phyloP scores from a whole-genome alignment of 2,888 invertebrate genomes.

The Oasisia sp. region DNA sequence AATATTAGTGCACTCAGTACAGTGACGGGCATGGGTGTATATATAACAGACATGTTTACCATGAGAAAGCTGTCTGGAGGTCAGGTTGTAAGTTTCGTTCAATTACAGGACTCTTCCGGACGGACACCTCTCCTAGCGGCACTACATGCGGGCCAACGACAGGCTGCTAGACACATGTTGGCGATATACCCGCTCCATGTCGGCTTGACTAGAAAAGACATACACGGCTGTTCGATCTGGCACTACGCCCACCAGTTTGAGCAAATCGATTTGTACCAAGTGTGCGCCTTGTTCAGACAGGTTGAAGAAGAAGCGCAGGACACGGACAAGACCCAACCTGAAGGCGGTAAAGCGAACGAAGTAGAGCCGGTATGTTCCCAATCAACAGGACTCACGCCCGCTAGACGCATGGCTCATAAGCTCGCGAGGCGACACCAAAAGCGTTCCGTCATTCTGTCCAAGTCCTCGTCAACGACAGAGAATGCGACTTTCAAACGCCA shows the following conservation, averaged over 20 bases:
- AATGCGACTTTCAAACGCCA: neutral
- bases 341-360: neutral
- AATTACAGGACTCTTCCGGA: neutral
- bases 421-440: neutral
- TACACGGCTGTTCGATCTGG: neutral
- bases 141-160: neutral
- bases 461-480: neutral
- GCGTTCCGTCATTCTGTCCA: neutral
- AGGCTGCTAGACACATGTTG: neutral
- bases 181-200: neutral
- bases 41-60: neutral
- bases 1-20: too few relatives aligned
- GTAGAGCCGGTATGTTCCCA: neutral
- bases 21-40: neutral
- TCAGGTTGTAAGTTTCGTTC: neutral
- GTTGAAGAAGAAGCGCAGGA: neutral
- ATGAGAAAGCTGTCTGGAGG: neutral
- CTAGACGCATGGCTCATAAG: neutral
- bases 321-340: neutral
- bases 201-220: neutral
- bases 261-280: neutral
- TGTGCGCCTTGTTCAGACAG: neutral
- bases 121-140: neutral
- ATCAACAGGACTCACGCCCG: neutral
- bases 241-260: neutral